A percentile compares a stretch with the other conserved stretches of the same genome.
These are phyloP conservation scores for Hydraecia micacea DNA, from an alignment of 2,888 invertebrate genomes.

Conservation along the genomic window DNA sequence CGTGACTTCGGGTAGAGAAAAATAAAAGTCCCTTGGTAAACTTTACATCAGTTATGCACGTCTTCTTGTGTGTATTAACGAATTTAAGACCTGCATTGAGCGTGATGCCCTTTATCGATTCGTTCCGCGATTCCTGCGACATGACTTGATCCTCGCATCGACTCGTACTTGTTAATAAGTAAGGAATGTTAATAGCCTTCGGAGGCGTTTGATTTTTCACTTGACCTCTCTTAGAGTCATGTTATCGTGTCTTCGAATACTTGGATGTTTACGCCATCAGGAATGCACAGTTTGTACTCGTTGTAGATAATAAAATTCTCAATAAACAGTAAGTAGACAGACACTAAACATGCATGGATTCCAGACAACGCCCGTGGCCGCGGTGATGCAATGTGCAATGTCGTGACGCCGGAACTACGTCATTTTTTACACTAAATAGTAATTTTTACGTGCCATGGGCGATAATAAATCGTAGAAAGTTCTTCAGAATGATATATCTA, in stretches of 20 bases:
- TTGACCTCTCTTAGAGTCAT: conserved; percentile 75
- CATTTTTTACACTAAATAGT: conserved; percentile 61
- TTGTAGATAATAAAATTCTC: conserved; percentile 78
- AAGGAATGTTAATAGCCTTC: conserved; percentile 80
- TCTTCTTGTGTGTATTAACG: conserved; percentile 33
- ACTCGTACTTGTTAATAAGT: conserved; percentile 77
- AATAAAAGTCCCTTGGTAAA: conserved; percentile 15
- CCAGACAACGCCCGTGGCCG: conserved; percentile 70
- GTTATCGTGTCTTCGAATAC: conserved; percentile 74
- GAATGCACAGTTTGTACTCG: conserved; percentile 71
- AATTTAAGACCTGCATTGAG: conserved; percentile 53
- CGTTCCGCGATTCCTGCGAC: conserved; percentile 74
- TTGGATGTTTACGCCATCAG: conserved; percentile 74
- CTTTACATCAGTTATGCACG: conserved; percentile 33
- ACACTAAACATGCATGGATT: conserved; percentile 72
- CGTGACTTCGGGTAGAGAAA: conserved; percentile 17
- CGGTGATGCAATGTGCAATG: conserved; percentile 74
- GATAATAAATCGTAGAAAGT: conserved; percentile 70
- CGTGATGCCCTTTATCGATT: conserved; percentile 67
- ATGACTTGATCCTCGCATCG: conserved; percentile 71
- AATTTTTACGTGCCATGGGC: conserved; percentile 49
- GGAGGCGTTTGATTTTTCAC: conserved; percentile 78
- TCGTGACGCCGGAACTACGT: conserved; percentile 60
- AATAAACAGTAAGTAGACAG: conserved; percentile 73
- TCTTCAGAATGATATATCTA: conserved; percentile 64